Evolutionary conservation across 2,888 invertebrate genomes (phyloP).

Genomic region (Dendrolimus houi): DNA sequence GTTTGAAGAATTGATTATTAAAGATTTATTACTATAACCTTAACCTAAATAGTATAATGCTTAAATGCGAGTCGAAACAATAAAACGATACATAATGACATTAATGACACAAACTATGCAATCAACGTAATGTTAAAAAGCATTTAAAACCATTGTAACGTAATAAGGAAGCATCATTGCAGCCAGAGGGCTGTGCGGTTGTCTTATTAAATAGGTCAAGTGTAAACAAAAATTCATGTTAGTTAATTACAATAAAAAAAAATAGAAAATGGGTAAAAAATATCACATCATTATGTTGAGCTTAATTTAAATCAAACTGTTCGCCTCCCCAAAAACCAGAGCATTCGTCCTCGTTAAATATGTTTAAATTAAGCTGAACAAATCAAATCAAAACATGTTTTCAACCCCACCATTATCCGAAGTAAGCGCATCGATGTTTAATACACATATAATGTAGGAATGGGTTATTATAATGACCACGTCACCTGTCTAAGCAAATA

Average conservation of each 20-base stretch:
- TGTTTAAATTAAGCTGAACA: constrained; percentile 73
- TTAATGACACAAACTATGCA: constrained; percentile 39
- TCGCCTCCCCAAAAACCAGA: constrained; percentile 19
- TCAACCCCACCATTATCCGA: constrained; percentile 19
- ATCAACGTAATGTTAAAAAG: constrained; percentile 58
- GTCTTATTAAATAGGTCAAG: constrained; percentile 26
- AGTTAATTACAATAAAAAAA: constrained; percentile 56
- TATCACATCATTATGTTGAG: constrained; percentile 76
- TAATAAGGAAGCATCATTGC: constrained; percentile 63
- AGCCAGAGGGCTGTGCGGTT: constrained; percentile 33
- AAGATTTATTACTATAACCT: constrained; percentile 55
- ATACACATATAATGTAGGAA: constrained; percentile 15
- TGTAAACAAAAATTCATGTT: constrained; percentile 44
- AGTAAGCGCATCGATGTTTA: constrained; percentile 29
- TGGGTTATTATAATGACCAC: constrained; percentile 17
- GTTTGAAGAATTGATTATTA: constrained; percentile 60
- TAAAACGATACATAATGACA: constrained; percentile 37
- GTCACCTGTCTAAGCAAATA: constrained; percentile 53
- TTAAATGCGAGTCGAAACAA: constrained; percentile 58
- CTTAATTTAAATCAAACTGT: constrained; percentile 67
- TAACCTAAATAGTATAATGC: constrained; percentile 48
- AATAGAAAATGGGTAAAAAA: constrained; percentile 60
- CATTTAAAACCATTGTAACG: constrained; percentile 53
- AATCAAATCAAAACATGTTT: constrained; percentile 46
- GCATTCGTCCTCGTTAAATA: constrained; percentile 26